These are phyloP conservation scores for Neotragus pygmaeus DNA, from an alignment of 2,113 vertebrate species.

Conservation along the genomic window DNA sequence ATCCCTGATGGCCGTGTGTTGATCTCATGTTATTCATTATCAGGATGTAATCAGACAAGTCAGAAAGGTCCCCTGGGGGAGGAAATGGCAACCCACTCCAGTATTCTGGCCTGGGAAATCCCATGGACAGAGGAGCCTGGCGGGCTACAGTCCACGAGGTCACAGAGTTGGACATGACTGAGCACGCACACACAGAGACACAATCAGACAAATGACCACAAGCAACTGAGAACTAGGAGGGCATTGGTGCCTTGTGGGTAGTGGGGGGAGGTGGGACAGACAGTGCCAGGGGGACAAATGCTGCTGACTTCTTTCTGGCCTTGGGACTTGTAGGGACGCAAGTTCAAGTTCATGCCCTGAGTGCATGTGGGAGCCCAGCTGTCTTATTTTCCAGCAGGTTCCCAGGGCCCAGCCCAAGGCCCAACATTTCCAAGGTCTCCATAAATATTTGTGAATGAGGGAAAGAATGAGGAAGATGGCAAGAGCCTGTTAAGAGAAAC, in stretches of 20 bases:
- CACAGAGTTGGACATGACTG: neutral
- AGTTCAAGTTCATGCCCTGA: neutral
- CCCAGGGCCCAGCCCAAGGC: neutral
- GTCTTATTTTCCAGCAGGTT: neutral
- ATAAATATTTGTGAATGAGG: neutral
- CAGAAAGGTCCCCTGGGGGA: neutral
- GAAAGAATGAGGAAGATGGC: neutral
- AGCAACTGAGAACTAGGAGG: neutral
- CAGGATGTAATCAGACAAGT: neutral
- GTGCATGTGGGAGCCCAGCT: fast-evolving
- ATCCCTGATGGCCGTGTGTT: fast-evolving
- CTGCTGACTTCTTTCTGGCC: fast-evolving
- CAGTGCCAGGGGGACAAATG: no score
- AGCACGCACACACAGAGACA: neutral
- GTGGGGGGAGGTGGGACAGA: fast-evolving
- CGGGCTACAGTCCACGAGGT: neutral
- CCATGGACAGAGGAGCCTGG: neutral
- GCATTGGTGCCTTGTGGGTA: neutral
- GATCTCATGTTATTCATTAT: fast-evolving
- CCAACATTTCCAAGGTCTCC: neutral
- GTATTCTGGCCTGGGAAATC: neutral
- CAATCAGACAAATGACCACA: neutral
- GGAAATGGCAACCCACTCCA: neutral
- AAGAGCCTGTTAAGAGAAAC: neutral
- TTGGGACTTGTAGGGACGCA: neutral